Evolutionary conservation across 1,140 invertebrate species (phyloP).

Genomic region (Agrilus planipennis): DNA sequence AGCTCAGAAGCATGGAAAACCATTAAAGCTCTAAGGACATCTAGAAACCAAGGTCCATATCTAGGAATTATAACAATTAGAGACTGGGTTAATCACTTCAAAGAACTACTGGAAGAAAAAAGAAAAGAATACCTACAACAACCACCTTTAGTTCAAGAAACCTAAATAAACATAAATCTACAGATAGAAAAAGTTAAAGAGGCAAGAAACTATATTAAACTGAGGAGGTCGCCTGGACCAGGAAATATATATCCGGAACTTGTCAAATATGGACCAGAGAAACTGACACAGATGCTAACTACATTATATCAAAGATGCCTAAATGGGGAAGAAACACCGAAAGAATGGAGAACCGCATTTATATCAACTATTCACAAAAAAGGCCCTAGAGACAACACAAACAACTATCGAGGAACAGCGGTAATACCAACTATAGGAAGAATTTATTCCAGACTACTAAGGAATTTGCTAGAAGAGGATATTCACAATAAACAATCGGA

Average conservation of each 20-base stretch:
- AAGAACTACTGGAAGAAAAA: too few relatives aligned
- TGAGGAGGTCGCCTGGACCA: not conserved
- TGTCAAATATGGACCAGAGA: conserved; percentile 1
- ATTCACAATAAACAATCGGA: not conserved
- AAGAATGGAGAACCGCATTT: not conserved
- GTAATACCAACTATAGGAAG: conserved; percentile 3
- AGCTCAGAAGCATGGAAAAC: conserved; percentile 3
- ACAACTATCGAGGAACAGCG: conserved; percentile 2
- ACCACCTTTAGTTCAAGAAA: too few relatives aligned
- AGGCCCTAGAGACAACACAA: not conserved
- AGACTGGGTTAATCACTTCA: too few relatives aligned
- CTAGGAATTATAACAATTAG: too few relatives aligned
- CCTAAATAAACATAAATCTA: too few relatives aligned
- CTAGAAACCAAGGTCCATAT: not conserved
- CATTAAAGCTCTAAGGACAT: not conserved
- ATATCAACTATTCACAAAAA: conserved; percentile 5
- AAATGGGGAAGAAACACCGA: not conserved
- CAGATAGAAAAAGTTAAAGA: not conserved
- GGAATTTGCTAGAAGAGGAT: not conserved
- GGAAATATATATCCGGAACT: conserved; percentile 1
- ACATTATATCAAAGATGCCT: not conserved
- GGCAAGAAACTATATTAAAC: conserved; percentile 1
- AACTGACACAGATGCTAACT: not conserved
- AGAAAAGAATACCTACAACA: too few relatives aligned
- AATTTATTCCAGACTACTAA: conserved; percentile 6